Evolutionary conservation across 2,113 vertebrate genomes (phyloP).

Genomic region (Sylvilagus bachmani): DNA sequence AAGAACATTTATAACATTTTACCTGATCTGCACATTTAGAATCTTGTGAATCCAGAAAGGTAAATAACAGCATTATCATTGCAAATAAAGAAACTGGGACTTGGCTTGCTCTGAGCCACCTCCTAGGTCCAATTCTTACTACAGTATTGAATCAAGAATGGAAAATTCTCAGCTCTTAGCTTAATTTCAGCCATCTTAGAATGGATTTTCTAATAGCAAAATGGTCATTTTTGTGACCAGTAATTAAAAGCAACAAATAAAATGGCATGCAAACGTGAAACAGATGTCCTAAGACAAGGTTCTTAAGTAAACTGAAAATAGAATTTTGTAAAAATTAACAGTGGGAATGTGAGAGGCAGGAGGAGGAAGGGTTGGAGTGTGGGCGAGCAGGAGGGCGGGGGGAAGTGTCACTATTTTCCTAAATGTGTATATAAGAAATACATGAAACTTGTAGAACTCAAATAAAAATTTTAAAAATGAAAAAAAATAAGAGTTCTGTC

Average conservation of each 20-base stretch:
- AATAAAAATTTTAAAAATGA: too few species aligned
- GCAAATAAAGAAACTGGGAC: conserved; percentile 41
- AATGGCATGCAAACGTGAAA: not conserved
- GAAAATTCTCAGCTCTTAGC: not conserved
- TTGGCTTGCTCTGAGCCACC: conserved; percentile 19
- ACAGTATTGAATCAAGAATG: not conserved
- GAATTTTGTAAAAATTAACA: too few species aligned
- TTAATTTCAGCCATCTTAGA: conserved; percentile 34
- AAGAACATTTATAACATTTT: conserved; percentile 38
- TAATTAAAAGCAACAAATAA: conserved; percentile 53
- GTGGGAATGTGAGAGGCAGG: too few species aligned
- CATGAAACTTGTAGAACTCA: too few species aligned
- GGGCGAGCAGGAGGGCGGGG: too few species aligned
- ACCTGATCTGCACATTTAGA: conserved; percentile 25
- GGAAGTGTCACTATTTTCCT: too few species aligned
- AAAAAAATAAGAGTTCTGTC: not conserved
- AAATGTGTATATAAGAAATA: too few species aligned
- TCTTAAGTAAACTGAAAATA: not conserved
- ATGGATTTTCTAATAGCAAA: conserved; percentile 42
- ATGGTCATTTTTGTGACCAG: conserved; percentile 24
- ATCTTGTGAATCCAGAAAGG: not conserved
- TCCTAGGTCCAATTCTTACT: conserved; percentile 6
- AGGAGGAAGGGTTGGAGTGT: too few species aligned
- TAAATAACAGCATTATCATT: not conserved
- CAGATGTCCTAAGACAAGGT: not conserved